Conservation (phyloP, 2,113 vertebrate species). For the Australoheros scitulus region DNA sequence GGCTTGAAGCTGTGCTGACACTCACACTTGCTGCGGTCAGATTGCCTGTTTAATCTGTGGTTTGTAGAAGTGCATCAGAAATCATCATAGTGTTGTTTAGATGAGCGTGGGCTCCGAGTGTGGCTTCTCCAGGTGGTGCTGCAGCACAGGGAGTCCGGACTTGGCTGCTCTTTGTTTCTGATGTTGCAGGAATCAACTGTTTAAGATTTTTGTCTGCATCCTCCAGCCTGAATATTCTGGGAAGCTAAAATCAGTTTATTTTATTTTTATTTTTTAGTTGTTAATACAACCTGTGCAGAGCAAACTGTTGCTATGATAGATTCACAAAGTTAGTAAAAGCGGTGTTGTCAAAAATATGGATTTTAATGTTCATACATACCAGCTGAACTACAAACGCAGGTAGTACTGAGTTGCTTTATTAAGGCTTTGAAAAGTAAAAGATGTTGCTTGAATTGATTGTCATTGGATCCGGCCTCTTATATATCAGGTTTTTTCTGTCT, state of each 20-base stretch:
- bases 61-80: slow-evolving; percentile 49
- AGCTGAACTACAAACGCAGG: not conserved
- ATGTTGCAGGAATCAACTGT: slow-evolving; percentile 45
- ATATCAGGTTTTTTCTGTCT: not conserved
- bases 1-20: not conserved
- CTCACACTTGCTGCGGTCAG: slow-evolving; percentile 28
- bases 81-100: slow-evolving; percentile 49
- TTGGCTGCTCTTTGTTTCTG: slow-evolving; percentile 53
- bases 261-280: not conserved
- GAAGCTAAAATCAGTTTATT: slow-evolving; percentile 1
- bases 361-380: slow-evolving; percentile 25
- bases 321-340: not conserved
- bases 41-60: slow-evolving; percentile 51
- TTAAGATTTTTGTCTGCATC: slow-evolving; percentile 38
- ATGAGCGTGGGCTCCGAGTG: slow-evolving; percentile 37
- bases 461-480: not conserved
- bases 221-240: not conserved
- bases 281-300: not conserved
- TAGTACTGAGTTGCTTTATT: not conserved
- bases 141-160: slow-evolving; percentile 59
- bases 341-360: slow-evolving; percentile 6
- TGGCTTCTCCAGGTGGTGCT: slow-evolving; percentile 69
- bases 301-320: slow-evolving; percentile 29
- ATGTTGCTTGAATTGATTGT: not conserved
- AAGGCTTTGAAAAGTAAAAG: not conserved